Evolutionary conservation across 2,113 vertebrate genomes (phyloP).

Genomic region (Andinoacara biseriatus): DNA sequence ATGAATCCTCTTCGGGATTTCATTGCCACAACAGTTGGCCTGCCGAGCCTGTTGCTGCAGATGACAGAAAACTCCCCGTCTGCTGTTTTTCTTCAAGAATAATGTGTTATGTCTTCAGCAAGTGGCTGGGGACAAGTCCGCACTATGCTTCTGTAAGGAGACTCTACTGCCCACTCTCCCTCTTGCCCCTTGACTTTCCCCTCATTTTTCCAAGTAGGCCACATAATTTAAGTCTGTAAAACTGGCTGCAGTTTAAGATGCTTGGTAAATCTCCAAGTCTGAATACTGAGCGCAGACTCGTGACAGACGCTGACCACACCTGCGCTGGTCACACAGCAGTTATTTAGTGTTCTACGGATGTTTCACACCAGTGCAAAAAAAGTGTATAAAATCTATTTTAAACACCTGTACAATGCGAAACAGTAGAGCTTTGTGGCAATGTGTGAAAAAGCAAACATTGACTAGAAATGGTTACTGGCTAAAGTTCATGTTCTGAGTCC

Average conservation of each 20-base stretch:
- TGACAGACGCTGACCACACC: constrained; percentile 72
- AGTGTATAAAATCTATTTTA: constrained; percentile 53
- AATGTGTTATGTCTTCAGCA: constrained; percentile 65
- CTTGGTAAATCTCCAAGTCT: constrained; percentile 69
- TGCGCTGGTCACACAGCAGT: constrained; percentile 51
- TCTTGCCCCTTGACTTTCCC: constrained; percentile 45
- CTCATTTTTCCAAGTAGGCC: constrained; percentile 58
- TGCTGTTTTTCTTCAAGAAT: constrained; percentile 55
- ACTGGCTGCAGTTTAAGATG: constrained; percentile 63
- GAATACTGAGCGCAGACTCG: constrained; percentile 33
- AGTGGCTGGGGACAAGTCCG: constrained; percentile 53
- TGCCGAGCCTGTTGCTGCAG: not conserved
- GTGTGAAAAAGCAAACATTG: constrained; percentile 57
- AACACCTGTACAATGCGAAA: constrained; percentile 28
- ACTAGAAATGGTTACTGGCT: constrained; percentile 30
- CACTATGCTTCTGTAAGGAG: constrained; percentile 20
- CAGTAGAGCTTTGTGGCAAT: constrained; percentile 57
- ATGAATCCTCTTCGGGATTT: not conserved
- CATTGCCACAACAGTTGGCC: constrained; percentile 26
- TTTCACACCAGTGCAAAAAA: constrained; percentile 42
- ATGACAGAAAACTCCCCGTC: constrained; percentile 19
- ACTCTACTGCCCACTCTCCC: constrained; percentile 53
- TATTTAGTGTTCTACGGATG: constrained; percentile 62
- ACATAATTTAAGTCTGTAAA: constrained; percentile 70
- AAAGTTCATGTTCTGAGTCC: constrained; percentile 26